Conservation (phyloP, 1,140 invertebrate species). For the Hycleus phaleratus region DNA sequence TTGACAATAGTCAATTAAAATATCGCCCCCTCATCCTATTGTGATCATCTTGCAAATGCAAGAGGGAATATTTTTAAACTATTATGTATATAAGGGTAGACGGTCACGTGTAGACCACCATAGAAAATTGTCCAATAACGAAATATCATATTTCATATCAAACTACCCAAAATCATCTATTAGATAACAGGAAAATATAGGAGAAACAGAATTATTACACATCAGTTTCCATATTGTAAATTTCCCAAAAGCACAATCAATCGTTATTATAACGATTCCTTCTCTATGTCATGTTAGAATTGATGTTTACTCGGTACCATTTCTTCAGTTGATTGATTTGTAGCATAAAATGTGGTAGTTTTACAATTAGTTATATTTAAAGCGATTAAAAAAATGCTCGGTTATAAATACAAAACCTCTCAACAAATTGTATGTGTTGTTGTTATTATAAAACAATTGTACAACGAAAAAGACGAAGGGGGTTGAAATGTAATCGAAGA, state of each 20-base stretch:
- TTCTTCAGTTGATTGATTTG: no score
- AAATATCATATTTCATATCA: slow-evolving; percentile 4
- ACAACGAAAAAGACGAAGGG: neutral
- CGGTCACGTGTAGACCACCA: slow-evolving; percentile 2
- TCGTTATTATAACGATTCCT: neutral
- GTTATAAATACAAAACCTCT: no score
- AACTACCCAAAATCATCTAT: neutral
- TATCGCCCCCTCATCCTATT: slow-evolving; percentile 16
- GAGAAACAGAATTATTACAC: neutral
- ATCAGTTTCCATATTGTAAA: slow-evolving; percentile 1
- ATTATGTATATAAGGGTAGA: slow-evolving; percentile 1
- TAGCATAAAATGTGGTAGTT: no score
- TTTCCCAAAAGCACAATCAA: slow-evolving; percentile 14
- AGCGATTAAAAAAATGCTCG: no score
- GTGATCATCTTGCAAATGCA: slow-evolving; percentile 3
- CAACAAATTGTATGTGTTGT: no score
- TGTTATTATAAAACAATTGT: slow-evolving; percentile 4
- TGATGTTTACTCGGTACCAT: no score
- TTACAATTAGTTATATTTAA: no score
- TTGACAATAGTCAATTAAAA: slow-evolving; percentile 18
- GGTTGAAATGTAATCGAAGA: slow-evolving; percentile 15
- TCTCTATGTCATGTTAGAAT: no score
- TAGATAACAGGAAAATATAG: neutral
- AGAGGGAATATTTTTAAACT: neutral
- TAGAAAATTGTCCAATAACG: neutral